phyloP scores from a whole-genome alignment of 2,113 vertebrate genomes.

The Serilophus lunatus region DNA sequence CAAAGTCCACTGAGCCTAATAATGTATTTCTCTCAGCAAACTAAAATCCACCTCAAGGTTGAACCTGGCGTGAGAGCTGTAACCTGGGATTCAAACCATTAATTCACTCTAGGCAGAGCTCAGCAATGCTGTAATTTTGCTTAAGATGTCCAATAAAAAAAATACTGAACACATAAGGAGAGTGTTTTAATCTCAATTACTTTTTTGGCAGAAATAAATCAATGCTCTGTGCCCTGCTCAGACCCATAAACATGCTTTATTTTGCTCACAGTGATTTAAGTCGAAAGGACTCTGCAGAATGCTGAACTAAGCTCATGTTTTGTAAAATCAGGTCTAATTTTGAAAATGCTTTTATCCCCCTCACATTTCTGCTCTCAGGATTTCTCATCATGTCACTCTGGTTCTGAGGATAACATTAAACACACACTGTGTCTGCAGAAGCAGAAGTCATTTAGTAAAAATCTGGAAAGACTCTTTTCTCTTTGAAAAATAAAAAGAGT shows the following conservation, averaged over 20 bases:
- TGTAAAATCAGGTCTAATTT: constrained; percentile 6
- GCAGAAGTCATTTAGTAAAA: neutral
- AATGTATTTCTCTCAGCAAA: neutral
- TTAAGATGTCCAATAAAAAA: constrained; percentile 34
- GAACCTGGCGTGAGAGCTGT: neutral
- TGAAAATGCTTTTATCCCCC: neutral
- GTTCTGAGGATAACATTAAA: neutral
- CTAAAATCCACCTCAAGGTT: constrained; percentile 1
- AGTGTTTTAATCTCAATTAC: constrained; percentile 45
- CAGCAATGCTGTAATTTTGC: constrained; percentile 34
- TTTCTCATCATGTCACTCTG: neutral
- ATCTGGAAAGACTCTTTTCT: neutral
- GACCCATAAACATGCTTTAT: constrained; percentile 37
- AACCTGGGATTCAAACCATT: constrained; percentile 8
- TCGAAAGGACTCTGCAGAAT: neutral
- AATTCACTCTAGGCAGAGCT: constrained; percentile 7
- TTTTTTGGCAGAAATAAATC: constrained; percentile 32
- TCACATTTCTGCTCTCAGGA: neutral
- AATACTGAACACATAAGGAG: constrained; percentile 8
- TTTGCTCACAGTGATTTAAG: constrained; percentile 29
- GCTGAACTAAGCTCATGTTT: constrained; percentile 24
- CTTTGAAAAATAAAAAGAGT: neutral
- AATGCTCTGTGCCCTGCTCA: constrained; percentile 7
- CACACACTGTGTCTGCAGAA: neutral
- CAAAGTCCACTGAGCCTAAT: neutral